A percentile compares a stretch with the other conserved stretches of the same genome.
phyloP scores from a whole-genome alignment of 2,888 invertebrate species.

The Lutraria lutraria region DNA sequence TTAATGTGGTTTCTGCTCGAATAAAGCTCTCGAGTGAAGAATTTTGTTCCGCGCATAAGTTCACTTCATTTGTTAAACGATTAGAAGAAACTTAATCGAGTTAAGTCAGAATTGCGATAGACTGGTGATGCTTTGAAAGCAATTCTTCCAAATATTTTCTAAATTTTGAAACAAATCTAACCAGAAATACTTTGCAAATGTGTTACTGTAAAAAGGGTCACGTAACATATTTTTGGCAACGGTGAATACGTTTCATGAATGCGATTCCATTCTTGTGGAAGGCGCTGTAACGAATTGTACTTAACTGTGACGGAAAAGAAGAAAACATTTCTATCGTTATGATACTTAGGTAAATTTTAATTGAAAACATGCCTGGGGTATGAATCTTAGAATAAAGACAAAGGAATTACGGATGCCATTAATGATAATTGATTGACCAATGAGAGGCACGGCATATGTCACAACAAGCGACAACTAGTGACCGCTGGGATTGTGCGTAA shows the following conservation, averaged over 20 bases:
- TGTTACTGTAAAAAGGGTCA: too few relatives aligned
- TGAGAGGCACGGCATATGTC: background rate
- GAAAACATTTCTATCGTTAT: background rate
- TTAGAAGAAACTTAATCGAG: constrained; percentile 5
- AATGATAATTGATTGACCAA: background rate
- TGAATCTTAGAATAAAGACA: background rate
- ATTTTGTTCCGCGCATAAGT: background rate
- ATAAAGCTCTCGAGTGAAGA: background rate
- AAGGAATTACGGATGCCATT: background rate
- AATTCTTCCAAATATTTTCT: too few relatives aligned
- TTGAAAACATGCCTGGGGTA: background rate
- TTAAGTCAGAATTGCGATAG: background rate
- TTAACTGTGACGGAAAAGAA: too few relatives aligned
- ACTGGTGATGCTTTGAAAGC: too few relatives aligned
- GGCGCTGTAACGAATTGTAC: too few relatives aligned
- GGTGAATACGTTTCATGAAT: too few relatives aligned
- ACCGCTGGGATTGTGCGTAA: background rate
- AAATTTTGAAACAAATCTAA: too few relatives aligned
- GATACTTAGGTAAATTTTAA: background rate
- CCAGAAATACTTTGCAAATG: too few relatives aligned
- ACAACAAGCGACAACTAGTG: background rate
- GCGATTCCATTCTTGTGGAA: too few relatives aligned
- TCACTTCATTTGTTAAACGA: background rate
- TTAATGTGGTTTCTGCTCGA: background rate
- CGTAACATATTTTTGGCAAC: too few relatives aligned